A percentile compares a stretch with the other conserved stretches of the same genome.
These are phyloP conservation scores for Taphrorychus bicolor DNA, from an alignment of 2,888 invertebrate genomes.

Conservation along the genomic window DNA sequence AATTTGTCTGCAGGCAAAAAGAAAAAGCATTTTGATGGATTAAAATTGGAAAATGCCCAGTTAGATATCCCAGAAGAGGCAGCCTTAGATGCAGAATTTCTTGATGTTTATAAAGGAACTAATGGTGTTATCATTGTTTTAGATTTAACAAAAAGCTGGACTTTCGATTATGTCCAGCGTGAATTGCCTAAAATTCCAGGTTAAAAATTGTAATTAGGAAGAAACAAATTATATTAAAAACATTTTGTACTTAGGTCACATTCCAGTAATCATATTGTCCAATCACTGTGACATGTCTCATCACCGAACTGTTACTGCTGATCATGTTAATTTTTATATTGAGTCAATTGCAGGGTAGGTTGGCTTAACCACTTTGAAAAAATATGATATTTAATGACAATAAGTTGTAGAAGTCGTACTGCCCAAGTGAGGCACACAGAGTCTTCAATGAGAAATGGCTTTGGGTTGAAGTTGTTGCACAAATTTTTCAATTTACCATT, in stretches of 20 bases:
- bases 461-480: conserved; percentile 89
- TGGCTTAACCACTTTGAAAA: background rate
- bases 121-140: conserved; percentile 93
- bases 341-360: conserved; percentile 68
- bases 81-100: conserved; percentile 90
- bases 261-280: conserved; percentile 87
- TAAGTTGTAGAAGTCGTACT: conserved; percentile 58
- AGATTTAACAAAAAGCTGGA: conserved; percentile 96
- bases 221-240: background rate
- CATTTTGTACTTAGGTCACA: conserved; percentile 58
- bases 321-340: conserved; percentile 74
- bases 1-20: conserved; percentile 62
- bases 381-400: background rate
- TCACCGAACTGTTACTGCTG: conserved; percentile 82
- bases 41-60: conserved; percentile 79
- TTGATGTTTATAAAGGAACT: conserved; percentile 95
- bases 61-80: conserved; percentile 71
- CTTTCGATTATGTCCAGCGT: conserved; percentile 91
- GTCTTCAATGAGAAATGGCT: conserved; percentile 94
- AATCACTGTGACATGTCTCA: conserved; percentile 98
- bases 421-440: conserved; percentile 86
- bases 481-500: conserved; percentile 96
- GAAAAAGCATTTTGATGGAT: conserved; percentile 74
- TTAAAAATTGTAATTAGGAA: conserved; percentile 5
- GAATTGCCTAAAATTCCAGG: conserved; percentile 71